phyloP scores from a whole-genome alignment of 2,113 vertebrate genomes.

The Ovibos moschatus region DNA sequence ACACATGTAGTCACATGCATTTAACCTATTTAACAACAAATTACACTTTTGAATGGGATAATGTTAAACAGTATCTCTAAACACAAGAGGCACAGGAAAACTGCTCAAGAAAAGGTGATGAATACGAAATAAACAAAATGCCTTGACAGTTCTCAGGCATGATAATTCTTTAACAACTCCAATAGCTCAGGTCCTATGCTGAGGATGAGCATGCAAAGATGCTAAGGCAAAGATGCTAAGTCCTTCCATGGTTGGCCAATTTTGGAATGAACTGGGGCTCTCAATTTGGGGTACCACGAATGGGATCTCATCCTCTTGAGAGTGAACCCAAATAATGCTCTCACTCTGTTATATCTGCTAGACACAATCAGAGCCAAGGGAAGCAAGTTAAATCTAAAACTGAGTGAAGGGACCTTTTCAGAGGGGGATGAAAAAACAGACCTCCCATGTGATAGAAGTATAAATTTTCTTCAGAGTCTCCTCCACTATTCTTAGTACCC shows the following conservation, averaged over 20 bases:
- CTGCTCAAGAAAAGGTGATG: background rate
- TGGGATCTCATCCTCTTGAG: background rate
- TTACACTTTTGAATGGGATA: background rate
- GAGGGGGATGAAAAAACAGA: background rate
- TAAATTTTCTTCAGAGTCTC: background rate
- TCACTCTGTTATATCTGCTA: background rate
- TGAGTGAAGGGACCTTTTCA: background rate
- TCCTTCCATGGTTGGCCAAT: background rate
- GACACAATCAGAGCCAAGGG: background rate
- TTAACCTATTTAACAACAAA: background rate
- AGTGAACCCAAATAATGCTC: constrained; percentile 4
- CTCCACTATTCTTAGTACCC: background rate
- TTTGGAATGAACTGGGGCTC: background rate
- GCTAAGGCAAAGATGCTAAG: background rate
- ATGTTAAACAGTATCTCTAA: background rate
- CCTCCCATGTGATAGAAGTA: background rate
- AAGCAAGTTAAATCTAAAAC: constrained; percentile 29
- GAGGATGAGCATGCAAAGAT: background rate
- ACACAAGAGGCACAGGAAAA: background rate
- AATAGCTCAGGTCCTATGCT: background rate
- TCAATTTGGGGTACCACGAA: background rate
- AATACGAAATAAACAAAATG: background rate
- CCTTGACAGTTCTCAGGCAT: background rate
- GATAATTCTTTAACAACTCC: background rate
- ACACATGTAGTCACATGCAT: background rate